Percentiles rank a stretch among this genome's conserved stretches.
Evolutionary conservation across 2,113 vertebrate genomes (phyloP).

Genomic region (Oceanodroma tethys): DNA sequence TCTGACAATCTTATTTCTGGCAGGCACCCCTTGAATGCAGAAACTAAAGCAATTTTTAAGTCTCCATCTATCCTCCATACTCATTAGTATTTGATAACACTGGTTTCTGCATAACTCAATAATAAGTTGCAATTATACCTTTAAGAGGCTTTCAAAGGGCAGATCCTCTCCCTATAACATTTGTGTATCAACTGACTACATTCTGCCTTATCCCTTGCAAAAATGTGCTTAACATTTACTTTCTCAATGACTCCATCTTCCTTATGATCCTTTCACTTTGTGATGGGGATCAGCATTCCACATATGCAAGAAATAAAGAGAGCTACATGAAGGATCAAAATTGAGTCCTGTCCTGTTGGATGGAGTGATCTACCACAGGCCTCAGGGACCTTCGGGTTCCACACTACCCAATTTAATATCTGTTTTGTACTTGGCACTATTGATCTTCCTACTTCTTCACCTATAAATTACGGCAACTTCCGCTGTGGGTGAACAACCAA

Average conservation of each 20-base stretch:
- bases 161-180: not conserved
- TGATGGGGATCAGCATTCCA: not conserved
- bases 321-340: not conserved
- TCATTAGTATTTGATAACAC: not conserved
- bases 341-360: not conserved
- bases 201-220: not conserved
- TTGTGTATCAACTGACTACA: not conserved
- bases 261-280: not conserved
- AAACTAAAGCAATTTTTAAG: not conserved
- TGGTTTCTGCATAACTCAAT: not conserved
- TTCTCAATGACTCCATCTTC: not conserved
- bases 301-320: not conserved
- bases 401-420: not conserved
- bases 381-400: not conserved
- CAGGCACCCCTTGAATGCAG: not conserved
- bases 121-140: not conserved
- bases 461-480: not conserved
- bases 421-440: not conserved
- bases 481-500: not conserved
- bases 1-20: not conserved
- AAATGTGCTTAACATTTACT: not conserved
- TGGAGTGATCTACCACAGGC: not conserved
- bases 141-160: not conserved
- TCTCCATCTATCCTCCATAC: not conserved
- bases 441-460: not conserved